These are phyloP conservation scores for Petrophora chlorosata DNA, from an alignment of 2,888 invertebrate species.

Conservation along the genomic window DNA sequence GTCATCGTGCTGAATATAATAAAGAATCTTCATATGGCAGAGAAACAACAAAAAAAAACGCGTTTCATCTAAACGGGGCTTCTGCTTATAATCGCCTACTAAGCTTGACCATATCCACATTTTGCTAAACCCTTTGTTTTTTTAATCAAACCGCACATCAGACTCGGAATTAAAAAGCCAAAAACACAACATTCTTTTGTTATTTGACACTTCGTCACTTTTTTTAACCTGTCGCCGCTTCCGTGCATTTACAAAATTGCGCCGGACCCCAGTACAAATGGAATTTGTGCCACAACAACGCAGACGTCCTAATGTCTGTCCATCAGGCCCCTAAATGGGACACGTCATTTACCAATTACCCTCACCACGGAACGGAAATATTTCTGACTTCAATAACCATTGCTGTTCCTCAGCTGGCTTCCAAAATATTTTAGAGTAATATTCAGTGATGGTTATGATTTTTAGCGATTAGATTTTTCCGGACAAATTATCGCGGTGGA, in stretches of 20 bases:
- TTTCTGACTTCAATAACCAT: slow-evolving; percentile 37
- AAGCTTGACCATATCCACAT: too few species aligned
- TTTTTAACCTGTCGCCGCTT: slow-evolving; percentile 59
- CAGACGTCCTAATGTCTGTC: slow-evolving; percentile 81
- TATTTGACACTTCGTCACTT: slow-evolving; percentile 65
- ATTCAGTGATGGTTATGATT: slow-evolving; percentile 47
- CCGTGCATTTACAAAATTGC: slow-evolving; percentile 74
- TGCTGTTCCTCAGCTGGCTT: slow-evolving; percentile 32
- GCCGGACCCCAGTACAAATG: slow-evolving; percentile 71
- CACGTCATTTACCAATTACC: slow-evolving; percentile 77
- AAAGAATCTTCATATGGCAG: too few species aligned
- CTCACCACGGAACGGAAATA: slow-evolving; percentile 27
- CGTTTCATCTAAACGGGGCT: too few species aligned
- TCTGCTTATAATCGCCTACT: too few species aligned
- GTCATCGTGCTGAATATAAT: too few species aligned
- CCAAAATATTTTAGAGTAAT: not conserved
- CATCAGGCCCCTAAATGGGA: slow-evolving; percentile 80
- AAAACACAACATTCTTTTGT: slow-evolving; percentile 43
- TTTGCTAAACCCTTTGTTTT: slow-evolving; percentile 24
- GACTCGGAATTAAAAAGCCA: slow-evolving; percentile 38
- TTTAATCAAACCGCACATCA: slow-evolving; percentile 28
- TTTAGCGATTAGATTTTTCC: slow-evolving; percentile 7
- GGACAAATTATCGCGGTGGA: slow-evolving; percentile 38
- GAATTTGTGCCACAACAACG: slow-evolving; percentile 66
- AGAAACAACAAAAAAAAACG: too few species aligned